A percentile compares a stretch with the other conserved stretches of the same genome.
These are phyloP conservation scores for Candoia aspera DNA, from an alignment of 2,113 vertebrate species.

Conservation along the genomic window DNA sequence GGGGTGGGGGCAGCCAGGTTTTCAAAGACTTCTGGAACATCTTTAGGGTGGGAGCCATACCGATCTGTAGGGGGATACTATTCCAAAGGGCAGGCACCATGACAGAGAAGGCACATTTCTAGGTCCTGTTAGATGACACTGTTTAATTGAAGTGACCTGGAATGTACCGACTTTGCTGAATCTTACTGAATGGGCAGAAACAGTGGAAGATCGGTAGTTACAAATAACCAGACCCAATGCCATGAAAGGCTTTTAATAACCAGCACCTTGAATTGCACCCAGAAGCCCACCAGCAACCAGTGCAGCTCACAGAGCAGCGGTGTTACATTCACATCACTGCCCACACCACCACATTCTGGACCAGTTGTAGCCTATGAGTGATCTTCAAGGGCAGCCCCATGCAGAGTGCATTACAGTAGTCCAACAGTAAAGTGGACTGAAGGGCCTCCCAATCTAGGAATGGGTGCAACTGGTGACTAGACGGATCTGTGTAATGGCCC, in stretches of 20 bases:
- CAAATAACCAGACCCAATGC: neutral
- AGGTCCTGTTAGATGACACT: neutral
- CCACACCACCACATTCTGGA: neutral
- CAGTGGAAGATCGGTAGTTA: neutral
- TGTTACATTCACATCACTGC: neutral
- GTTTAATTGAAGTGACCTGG: neutral
- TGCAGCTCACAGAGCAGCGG: neutral
- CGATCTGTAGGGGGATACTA: neutral
- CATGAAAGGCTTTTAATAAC: neutral
- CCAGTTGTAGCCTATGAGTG: neutral
- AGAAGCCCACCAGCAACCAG: neutral
- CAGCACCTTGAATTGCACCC: neutral
- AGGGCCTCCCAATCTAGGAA: too few relatives aligned
- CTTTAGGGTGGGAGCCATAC: neutral
- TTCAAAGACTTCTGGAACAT: neutral
- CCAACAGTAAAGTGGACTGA: too few relatives aligned
- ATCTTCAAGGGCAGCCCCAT: neutral
- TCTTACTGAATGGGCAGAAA: neutral
- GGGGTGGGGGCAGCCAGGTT: neutral
- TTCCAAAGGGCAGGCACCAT: neutral
- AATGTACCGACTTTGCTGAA: neutral
- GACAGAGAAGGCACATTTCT: neutral
- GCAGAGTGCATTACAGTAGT: neutral
- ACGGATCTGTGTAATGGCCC: too few relatives aligned
- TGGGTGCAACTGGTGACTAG: too few relatives aligned